A percentile compares a stretch with the other conserved stretches of the same genome.
phyloP scores from a whole-genome alignment of 1,140 invertebrate species.

The Apocrypta bakeri region DNA sequence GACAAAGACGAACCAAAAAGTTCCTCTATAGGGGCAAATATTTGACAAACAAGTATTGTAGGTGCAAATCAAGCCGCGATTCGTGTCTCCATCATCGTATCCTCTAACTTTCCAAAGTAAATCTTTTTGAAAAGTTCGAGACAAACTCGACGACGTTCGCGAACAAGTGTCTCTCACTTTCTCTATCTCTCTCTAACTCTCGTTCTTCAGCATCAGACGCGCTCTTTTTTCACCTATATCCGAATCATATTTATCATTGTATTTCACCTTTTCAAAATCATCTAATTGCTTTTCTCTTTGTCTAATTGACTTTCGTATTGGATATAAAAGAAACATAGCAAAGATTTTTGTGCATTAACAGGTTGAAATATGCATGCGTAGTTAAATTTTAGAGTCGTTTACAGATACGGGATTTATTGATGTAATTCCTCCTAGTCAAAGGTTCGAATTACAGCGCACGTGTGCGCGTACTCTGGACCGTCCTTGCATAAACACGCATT shows the following conservation, averaged over 20 bases:
- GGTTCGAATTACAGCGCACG: too few relatives aligned
- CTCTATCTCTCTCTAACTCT: not conserved
- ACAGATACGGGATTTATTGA: too few relatives aligned
- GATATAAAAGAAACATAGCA: too few relatives aligned
- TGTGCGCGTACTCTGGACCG: too few relatives aligned
- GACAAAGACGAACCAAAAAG: not conserved
- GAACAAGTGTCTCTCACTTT: not conserved
- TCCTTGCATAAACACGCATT: too few relatives aligned
- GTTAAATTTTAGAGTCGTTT: too few relatives aligned
- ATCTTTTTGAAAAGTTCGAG: slow-evolving; percentile 22
- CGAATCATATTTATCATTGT: not conserved
- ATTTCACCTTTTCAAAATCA: not conserved
- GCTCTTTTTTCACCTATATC: not conserved
- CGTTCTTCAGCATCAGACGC: too few relatives aligned
- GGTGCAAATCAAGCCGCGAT: slow-evolving; percentile 31
- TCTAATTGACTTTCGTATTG: too few relatives aligned
- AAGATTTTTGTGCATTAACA: too few relatives aligned
- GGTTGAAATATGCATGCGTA: too few relatives aligned
- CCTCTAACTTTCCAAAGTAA: slow-evolving; percentile 2
- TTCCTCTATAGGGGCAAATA: slow-evolving; percentile 21
- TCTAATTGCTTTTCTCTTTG: too few relatives aligned
- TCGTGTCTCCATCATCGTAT: slow-evolving; percentile 11
- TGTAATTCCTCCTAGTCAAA: too few relatives aligned
- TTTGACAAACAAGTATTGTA: slow-evolving; percentile 39
- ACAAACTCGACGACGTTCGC: not conserved